Percentiles rank a stretch among this genome's conserved stretches.
phyloP scores from a whole-genome alignment of 2,113 vertebrate species.

The Oplegnathus fasciatus region DNA sequence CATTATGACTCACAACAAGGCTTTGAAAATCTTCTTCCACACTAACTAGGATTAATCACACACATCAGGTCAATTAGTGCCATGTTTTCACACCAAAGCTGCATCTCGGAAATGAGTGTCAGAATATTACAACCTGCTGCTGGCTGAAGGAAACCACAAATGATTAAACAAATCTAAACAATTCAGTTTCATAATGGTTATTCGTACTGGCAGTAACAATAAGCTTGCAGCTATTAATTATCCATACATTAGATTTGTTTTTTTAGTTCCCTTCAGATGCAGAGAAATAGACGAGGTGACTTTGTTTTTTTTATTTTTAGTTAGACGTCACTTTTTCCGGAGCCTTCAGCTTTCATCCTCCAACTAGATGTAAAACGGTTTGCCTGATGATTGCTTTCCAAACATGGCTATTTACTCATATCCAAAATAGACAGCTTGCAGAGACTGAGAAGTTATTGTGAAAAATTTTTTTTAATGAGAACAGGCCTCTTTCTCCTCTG shows the following conservation, averaged over 20 bases:
- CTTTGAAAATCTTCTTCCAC: constrained; percentile 26
- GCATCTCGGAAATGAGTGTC: constrained; percentile 39
- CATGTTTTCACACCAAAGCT: constrained; percentile 53
- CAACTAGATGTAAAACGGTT: constrained; percentile 27
- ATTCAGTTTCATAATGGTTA: not conserved
- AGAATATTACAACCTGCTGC: constrained; percentile 23
- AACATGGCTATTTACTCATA: constrained; percentile 49
- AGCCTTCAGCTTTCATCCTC: constrained; percentile 32
- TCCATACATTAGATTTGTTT: not conserved
- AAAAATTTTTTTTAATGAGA: not conserved
- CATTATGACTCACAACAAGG: constrained; percentile 34
- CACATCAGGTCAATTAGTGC: constrained; percentile 18
- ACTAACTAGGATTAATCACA: constrained; percentile 37
- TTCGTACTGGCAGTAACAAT: not conserved
- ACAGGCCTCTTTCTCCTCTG: constrained; percentile 1
- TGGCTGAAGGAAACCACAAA: constrained; percentile 34
- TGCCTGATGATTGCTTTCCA: constrained; percentile 59
- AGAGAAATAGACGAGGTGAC: constrained; percentile 6
- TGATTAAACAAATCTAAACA: constrained; percentile 15
- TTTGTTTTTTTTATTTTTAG: not conserved
- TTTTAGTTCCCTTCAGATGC: constrained; percentile 1
- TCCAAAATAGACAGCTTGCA: constrained; percentile 50
- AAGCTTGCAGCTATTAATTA: not conserved
- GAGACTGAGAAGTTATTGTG: constrained; percentile 36
- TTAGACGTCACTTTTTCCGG: not conserved